Percentiles rank a stretch among this genome's conserved stretches.
phyloP scores from a whole-genome alignment of 2,888 invertebrate species.

The Operophtera brumata region DNA sequence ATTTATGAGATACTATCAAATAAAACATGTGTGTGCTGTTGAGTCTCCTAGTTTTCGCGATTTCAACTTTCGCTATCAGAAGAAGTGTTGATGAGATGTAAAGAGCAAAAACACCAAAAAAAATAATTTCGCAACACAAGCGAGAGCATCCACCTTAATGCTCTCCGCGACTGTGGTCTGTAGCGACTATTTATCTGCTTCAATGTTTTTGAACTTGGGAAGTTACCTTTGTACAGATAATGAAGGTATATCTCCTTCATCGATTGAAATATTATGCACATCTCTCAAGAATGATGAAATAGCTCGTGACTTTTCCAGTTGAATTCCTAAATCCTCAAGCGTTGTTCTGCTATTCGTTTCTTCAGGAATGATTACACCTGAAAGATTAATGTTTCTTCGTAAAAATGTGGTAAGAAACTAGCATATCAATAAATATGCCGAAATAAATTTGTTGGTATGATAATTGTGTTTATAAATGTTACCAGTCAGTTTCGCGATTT shows the following conservation, averaged over 20 bases:
- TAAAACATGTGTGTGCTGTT: no score
- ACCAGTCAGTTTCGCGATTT: constrained; percentile 15
- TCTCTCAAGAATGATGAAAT: constrained; percentile 14
- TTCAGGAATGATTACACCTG: constrained; percentile 12
- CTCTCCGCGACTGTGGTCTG: not conserved
- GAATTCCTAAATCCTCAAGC: constrained; percentile 15
- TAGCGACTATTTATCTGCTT: not conserved
- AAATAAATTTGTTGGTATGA: no score
- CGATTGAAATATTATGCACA: constrained; percentile 9
- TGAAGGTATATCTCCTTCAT: constrained; percentile 9
- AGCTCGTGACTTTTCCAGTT: constrained; percentile 1
- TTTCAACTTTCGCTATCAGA: no score
- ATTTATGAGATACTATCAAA: no score
- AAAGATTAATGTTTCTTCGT: not conserved
- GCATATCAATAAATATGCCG: no score
- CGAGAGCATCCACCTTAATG: no score
- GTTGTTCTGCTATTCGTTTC: constrained; percentile 1
- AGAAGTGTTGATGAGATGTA: no score
- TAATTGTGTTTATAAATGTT: not conserved
- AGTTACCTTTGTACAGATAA: constrained; percentile 15
- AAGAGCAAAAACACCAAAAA: no score
- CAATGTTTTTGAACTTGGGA: no score
- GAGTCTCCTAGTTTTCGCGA: no score
- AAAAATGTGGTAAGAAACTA: no score
- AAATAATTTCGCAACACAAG: no score